Evolutionary conservation across 2,797 vertebrate species (phyloP).

Genomic region (Cichlasoma orientale): DNA sequence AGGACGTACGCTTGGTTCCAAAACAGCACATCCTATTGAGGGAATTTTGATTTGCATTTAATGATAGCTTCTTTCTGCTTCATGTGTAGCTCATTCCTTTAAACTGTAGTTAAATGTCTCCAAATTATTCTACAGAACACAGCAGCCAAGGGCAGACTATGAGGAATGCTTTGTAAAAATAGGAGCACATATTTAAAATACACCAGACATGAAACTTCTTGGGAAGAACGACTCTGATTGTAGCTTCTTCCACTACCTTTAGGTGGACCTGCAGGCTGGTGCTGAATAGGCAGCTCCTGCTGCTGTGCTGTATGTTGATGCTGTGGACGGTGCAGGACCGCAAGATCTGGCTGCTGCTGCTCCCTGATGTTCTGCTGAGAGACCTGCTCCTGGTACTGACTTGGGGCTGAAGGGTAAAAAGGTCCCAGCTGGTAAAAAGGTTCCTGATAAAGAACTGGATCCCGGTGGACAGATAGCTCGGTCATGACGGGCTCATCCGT

Average conservation of each 20-base stretch:
- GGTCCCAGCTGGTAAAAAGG: constrained; percentile 52
- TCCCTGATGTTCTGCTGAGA: constrained; percentile 51
- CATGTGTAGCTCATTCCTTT: neutral
- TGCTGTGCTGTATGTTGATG: constrained; percentile 44
- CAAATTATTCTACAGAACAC: neutral
- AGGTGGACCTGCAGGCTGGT: constrained; percentile 38
- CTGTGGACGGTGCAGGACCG: constrained; percentile 43
- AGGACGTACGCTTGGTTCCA: neutral
- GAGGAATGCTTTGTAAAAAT: neutral
- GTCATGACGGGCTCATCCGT: constrained; percentile 71
- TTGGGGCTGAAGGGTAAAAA: neutral
- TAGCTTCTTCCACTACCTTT: constrained; percentile 38
- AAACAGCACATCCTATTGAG: neutral
- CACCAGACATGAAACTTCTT: neutral
- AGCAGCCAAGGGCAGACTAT: too few species aligned
- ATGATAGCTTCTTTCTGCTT: neutral
- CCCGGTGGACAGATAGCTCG: constrained; percentile 73
- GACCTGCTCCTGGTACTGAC: constrained; percentile 49
- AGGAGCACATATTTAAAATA: neutral
- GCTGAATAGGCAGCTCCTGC: constrained; percentile 38
- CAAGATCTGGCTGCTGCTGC: constrained; percentile 46
- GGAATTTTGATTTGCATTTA: constrained; percentile 5
- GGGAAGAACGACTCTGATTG: neutral
- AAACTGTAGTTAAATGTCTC: neutral
- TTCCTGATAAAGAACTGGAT: constrained; percentile 60